Conservation (phyloP, 2,888 invertebrate species). For the Heliconius aoede region DNA sequence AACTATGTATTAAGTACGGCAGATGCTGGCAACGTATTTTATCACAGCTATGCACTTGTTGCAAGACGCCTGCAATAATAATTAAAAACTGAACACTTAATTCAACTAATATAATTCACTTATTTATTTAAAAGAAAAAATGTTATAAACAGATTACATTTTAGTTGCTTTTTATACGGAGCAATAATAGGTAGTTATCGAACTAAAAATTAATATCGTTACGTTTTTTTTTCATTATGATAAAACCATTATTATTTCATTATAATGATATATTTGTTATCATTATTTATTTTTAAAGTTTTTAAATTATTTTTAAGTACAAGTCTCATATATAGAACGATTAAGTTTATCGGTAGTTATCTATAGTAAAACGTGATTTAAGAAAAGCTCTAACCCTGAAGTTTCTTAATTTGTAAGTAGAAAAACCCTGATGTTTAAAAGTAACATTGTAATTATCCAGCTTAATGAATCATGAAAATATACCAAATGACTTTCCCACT, state of each 20-base stretch:
- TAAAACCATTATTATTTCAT: neutral
- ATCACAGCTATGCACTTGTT: slow-evolving; percentile 34
- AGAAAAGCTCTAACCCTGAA: neutral
- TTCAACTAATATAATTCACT: no score
- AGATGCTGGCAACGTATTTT: slow-evolving; percentile 31
- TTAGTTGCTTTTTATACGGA: neutral
- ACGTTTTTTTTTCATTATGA: neutral
- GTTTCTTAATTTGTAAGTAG: neutral
- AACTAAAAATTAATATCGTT: no score
- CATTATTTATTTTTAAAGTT: neutral
- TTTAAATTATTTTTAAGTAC: neutral
- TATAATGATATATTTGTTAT: neutral
- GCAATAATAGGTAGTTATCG: no score
- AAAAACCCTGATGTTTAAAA: neutral
- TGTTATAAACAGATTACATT: slow-evolving; percentile 4
- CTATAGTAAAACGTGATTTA: neutral
- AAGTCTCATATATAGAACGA: neutral
- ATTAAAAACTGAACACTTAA: slow-evolving; percentile 29
- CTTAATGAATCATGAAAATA: neutral
- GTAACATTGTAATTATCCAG: neutral
- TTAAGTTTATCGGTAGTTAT: no score
- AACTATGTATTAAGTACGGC: slow-evolving; percentile 26
- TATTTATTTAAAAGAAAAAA: neutral
- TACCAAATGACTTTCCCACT: neutral
- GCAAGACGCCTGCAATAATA: slow-evolving; percentile 14